Evolutionary conservation across 2,797 vertebrate genomes (phyloP), one percentile per base, ranked within the genome.

Genomic region (Bradypodion pumilum): DNA sequence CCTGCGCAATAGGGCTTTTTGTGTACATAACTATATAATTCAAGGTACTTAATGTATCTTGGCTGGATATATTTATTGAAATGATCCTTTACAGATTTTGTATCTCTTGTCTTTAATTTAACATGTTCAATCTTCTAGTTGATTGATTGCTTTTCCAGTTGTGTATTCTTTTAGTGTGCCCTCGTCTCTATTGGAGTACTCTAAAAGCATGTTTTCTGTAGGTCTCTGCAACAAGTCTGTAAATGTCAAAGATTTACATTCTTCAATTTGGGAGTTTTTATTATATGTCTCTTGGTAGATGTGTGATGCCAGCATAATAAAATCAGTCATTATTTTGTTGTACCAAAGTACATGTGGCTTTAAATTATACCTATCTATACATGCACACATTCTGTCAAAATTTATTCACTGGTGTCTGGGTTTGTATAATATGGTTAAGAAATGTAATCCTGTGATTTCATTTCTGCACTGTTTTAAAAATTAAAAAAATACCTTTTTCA

Each of bases 401-500:
- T 80, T 84, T 70, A 74, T 46, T 84, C 83, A 80, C 73, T 84
- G 87, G 60, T 92, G 81, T 86, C 85, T 86, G 82, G 89, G 85
- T 89, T 90, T 85, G 81, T 90, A 89, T 85, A 74, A 72, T 63
- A 73, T 83, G 40, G 85, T 84, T 81, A 78, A 90, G 73, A 90
- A 91, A 76, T 91, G 88, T 92, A 91, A 72, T 63, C 86, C 86
- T 74, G 90, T 94, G 89, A 90, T 89, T 91, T 85, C 32, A 89
- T 89, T 88, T 91, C 89, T 87, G 88, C 86, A 90, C 82, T 92
- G 86, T 65, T 95, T 95, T 93, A 90, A 90, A 74, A 27, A 94
- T 94, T 95, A 76, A 85, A 85, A 95, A 94, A 91, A 77, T 42
- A 81, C 75, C 35, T 94, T 95, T 95, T 92, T 92, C 83, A 90